Conservation (phyloP, 2,113 vertebrate species). For the Coptodon bakossiorum region DNA sequence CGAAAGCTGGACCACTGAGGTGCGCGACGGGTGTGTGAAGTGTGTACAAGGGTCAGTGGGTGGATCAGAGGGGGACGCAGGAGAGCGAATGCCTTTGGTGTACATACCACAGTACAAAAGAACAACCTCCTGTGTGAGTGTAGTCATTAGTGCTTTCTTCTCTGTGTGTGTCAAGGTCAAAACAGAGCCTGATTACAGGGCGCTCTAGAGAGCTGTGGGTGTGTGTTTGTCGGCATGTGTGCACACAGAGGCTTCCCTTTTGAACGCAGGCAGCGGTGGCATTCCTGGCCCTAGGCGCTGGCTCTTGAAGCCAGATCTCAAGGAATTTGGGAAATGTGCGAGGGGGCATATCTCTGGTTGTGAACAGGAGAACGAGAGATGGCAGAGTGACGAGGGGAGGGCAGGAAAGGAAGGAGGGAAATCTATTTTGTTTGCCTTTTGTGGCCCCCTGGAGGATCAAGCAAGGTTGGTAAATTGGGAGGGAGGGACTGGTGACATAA, state of each 20-base stretch:
- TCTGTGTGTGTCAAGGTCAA: conserved; percentile 70
- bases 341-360: conserved; percentile 55
- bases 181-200: conserved; percentile 69
- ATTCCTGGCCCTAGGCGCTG: conserved; percentile 68
- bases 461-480: conserved; percentile 1
- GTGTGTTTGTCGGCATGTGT: conserved; percentile 6
- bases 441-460: conserved; percentile 29
- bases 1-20: conserved; percentile 41
- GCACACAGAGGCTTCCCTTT: conserved; percentile 51
- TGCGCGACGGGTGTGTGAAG: conserved; percentile 58
- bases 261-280: conserved; percentile 55
- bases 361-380: conserved; percentile 42
- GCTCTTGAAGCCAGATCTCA: conserved; percentile 67
- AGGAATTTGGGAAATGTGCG: conserved; percentile 71
- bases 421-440: conserved; percentile 2
- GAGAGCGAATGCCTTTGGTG: conserved; percentile 53
- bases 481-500: neutral
- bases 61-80: conserved; percentile 10
- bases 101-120: conserved; percentile 56
- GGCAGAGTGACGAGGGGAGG: conserved; percentile 12
- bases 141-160: conserved; percentile 65
- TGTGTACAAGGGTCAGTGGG: conserved; percentile 64
- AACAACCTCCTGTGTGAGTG: conserved; percentile 51
- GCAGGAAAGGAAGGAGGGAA: neutral
- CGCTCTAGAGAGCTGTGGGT: conserved; percentile 37